Base-by-base conservation (phyloP, 2,797 vertebrate genomes). In the Morus bassanus region DNA sequence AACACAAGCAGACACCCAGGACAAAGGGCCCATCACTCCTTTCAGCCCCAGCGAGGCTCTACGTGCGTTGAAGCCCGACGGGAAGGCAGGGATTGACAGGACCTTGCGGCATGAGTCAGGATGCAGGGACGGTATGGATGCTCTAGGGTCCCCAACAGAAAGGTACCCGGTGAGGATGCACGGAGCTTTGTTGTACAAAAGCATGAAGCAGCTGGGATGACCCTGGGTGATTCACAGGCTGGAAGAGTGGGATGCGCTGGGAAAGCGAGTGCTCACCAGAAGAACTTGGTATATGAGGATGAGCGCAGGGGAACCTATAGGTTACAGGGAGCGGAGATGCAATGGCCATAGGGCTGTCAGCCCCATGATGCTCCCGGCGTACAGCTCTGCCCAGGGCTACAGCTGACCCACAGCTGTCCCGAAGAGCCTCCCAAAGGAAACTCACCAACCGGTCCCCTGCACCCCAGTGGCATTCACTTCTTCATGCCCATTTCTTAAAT, bases 151-250 rank as follows among this genome's bases (percentile, higher is more conserved):
- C 19, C 10, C 3, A 1, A 25, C 3, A 2, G 28, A 4, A 35
- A 56, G 27, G 61, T 1, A 10, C 6, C 14, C 0, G 1, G 6
- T 0, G 8, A 39, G 77, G 82, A 35, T 4, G 7, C 0, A 1
- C 0, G 0, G 76, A 74, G 63, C 0, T 50, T 10, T 1, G 43
- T 30, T 18, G 24, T 0, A 0, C 33, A 5, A 50, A 54, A 43
- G 24, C 37, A 22, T 1, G 3, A 25, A 68, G 23, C 13, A 37
- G 46, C 9, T 7, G 30, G 57, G 57, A 4, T 31, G 37, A 7
- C 27, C 35, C 14, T 0, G 3, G 13, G 17, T 1, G 39, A 5
- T 21, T 8, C 5, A 5, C n/a, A 0, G 54, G 24, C 31, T 37
- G 67, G 45, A n/a, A 35, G 14, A 61, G 63, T 2, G 2, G 72